Conservation (phyloP, 2,113 vertebrate genomes). For the Prochilodus magdalenae region DNA sequence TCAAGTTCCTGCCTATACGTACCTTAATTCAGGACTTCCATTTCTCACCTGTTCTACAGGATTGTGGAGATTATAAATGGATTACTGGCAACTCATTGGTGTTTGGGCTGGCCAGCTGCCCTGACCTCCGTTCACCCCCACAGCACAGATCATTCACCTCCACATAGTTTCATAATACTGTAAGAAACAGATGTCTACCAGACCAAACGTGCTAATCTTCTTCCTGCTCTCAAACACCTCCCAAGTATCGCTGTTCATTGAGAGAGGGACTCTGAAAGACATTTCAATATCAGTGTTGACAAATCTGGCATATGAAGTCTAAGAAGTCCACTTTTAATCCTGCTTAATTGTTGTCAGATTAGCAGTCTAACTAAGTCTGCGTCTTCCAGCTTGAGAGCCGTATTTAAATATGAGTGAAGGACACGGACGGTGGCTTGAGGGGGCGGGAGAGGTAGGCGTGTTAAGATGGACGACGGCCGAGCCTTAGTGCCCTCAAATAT, state of each 20-base stretch:
- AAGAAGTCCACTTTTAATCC: slow-evolving; percentile 48
- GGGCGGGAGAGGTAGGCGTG: neutral
- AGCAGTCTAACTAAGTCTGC: slow-evolving; percentile 59
- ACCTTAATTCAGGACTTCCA: neutral
- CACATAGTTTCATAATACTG: neutral
- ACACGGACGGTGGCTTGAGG: slow-evolving; percentile 9
- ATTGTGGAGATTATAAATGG: slow-evolving; percentile 14
- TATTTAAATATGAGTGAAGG: slow-evolving; percentile 55
- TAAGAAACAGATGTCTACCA: neutral
- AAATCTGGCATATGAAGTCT: slow-evolving; percentile 19
- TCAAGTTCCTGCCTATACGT: neutral
- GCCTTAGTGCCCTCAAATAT: slow-evolving; percentile 34
- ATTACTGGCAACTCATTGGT: slow-evolving; percentile 13
- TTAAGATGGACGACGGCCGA: slow-evolving; percentile 39
- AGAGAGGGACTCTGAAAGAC: neutral
- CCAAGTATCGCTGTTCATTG: neutral
- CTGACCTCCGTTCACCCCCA: slow-evolving; percentile 4
- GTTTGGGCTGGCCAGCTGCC: slow-evolving; percentile 1
- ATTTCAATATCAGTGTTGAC: neutral
- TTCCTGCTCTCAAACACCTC: neutral
- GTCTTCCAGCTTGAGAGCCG: slow-evolving; percentile 50
- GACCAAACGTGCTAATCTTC: neutral
- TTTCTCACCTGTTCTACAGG: neutral
- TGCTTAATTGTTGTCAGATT: slow-evolving; percentile 64
- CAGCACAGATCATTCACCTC: neutral